Percentiles rank a stretch among this genome's conserved stretches.
Evolutionary conservation across 2,888 invertebrate species (phyloP).

Genomic region (Macaria notata): DNA sequence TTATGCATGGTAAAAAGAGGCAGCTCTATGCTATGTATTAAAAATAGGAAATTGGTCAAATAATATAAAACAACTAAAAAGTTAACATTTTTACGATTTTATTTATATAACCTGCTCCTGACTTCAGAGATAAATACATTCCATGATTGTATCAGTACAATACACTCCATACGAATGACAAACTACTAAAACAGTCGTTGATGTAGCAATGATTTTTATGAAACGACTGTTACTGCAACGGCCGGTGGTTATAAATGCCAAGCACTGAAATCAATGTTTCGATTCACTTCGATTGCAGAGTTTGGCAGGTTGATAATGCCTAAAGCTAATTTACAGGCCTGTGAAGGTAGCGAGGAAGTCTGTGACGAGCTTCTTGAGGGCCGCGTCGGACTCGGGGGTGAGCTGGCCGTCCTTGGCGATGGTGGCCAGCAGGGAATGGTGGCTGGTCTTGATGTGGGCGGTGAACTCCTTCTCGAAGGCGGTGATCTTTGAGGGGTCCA

Average conservation of each 20-base stretch:
- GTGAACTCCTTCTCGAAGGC: slow-evolving; percentile 98
- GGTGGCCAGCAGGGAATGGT: slow-evolving; percentile 90
- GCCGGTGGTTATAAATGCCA: background rate
- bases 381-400: slow-evolving; percentile 92
- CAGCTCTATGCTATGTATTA: no score
- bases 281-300: background rate
- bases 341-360: slow-evolving; percentile 94
- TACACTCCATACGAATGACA: slow-evolving; percentile 74
- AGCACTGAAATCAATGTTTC: slow-evolving; percentile 2
- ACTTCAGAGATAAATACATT: slow-evolving; percentile 76
- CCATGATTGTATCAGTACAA: slow-evolving; percentile 78
- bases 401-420: slow-evolving; percentile 98
- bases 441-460: slow-evolving; percentile 93
- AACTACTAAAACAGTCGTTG: slow-evolving; percentile 58
- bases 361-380: slow-evolving; percentile 95
- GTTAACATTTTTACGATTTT: slow-evolving; percentile 51
- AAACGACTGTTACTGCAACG: slow-evolving; percentile 30
- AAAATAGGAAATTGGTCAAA: no score
- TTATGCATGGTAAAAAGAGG: no score
- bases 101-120: slow-evolving; percentile 72
- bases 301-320: background rate
- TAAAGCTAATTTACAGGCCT: slow-evolving; percentile 48
- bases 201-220: slow-evolving; percentile 48
- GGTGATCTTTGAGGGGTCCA: slow-evolving; percentile 99
- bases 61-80: slow-evolving; percentile 17